Percentiles rank a stretch among this genome's conserved stretches.
Evolutionary conservation across 2,797 vertebrate species (phyloP).

Genomic region (Acanthis flammea): DNA sequence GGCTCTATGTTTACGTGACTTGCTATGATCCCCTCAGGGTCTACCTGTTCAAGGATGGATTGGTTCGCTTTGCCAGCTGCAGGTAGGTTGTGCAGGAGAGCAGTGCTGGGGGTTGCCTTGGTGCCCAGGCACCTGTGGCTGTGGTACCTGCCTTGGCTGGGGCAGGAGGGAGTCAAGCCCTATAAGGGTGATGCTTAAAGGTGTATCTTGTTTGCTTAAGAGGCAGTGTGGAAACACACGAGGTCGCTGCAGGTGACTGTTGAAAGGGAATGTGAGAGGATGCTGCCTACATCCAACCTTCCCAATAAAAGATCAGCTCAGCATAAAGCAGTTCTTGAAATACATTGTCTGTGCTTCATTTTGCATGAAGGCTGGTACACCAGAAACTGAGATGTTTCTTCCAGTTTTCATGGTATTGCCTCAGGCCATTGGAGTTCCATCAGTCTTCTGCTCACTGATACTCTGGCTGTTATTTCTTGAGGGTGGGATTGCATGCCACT

Average conservation of each 20-base stretch:
- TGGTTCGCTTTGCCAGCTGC: conserved; percentile 98
- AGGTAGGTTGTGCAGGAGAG: conserved; percentile 80
- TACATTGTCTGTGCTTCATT: not conserved
- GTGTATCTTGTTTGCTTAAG: not conserved
- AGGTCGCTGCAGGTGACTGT: not conserved
- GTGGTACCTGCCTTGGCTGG: rapidly evolving
- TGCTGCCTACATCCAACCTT: not conserved
- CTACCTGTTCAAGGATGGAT: conserved; percentile 93
- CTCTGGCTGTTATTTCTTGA: not conserved
- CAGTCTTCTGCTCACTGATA: not conserved
- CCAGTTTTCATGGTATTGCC: not conserved
- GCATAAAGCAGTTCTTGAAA: not conserved
- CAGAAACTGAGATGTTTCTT: not conserved
- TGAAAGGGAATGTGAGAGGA: not conserved
- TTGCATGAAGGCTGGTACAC: not conserved
- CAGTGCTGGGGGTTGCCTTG: not conserved
- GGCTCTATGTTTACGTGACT: conserved; percentile 95
- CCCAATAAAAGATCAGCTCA: not conserved
- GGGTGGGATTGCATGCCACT: not conserved
- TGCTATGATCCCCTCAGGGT: conserved; percentile 92
- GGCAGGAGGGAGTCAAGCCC: not conserved
- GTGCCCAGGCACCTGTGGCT: not conserved
- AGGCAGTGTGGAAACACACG: not conserved
- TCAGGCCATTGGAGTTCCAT: not conserved
- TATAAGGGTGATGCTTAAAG: not conserved